phyloP scores from a whole-genome alignment of 1,140 invertebrate species.

The Drosophila rufa region DNA sequence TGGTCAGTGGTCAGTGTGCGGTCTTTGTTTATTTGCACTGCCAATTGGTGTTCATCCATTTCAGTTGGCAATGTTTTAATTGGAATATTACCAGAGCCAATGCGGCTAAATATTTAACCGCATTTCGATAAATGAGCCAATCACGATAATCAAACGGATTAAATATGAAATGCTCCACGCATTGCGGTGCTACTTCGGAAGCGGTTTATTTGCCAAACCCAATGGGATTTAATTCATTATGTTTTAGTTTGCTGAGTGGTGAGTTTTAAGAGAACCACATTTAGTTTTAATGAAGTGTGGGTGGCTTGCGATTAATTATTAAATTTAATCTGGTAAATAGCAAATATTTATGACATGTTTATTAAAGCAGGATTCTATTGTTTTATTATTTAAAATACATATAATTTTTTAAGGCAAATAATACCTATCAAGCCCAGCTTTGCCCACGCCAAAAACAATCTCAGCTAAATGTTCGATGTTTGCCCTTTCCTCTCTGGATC shows the following conservation, averaged over 20 bases:
- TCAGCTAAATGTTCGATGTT: slow-evolving; percentile 10
- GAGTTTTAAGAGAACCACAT: neutral
- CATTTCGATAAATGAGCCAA: slow-evolving; percentile 42
- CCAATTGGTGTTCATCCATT: slow-evolving; percentile 35
- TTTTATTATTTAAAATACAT: neutral
- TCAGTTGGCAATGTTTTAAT: slow-evolving; percentile 32
- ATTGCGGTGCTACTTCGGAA: slow-evolving; percentile 6
- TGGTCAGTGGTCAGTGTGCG: slow-evolving; percentile 28
- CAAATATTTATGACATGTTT: neutral
- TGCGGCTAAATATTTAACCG: slow-evolving; percentile 29
- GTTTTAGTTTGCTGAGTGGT: neutral
- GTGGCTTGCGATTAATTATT: neutral
- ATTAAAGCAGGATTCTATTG: neutral
- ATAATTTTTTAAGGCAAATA: neutral
- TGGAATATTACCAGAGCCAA: slow-evolving; percentile 31
- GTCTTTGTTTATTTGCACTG: slow-evolving; percentile 20
- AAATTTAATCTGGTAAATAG: neutral
- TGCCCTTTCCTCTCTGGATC: slow-evolving; percentile 4
- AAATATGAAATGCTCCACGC: slow-evolving; percentile 22
- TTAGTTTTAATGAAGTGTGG: slow-evolving; percentile 1
- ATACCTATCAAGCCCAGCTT: neutral
- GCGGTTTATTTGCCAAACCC: neutral
- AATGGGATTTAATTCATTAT: neutral
- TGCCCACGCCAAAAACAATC: slow-evolving; percentile 1
- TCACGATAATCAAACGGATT: slow-evolving; percentile 33